phyloP scores from a whole-genome alignment of 2,888 invertebrate genomes.

The Spilosoma lubricipeda region DNA sequence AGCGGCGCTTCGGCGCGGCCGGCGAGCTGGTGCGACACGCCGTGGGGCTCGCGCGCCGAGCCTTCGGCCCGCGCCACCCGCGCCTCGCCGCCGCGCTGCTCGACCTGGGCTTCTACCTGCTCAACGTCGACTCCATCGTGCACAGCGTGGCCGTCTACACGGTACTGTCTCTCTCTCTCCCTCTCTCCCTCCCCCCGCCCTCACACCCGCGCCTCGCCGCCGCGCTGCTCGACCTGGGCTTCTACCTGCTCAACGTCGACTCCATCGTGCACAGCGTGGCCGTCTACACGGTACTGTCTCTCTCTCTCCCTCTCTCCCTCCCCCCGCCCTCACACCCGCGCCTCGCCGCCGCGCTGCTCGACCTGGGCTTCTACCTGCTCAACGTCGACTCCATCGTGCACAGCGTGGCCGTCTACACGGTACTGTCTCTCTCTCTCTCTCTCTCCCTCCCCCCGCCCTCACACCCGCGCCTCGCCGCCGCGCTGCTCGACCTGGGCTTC shows the following conservation, averaged over 20 bases:
- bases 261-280: slow-evolving; percentile 93
- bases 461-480: slow-evolving; percentile 93
- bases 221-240: slow-evolving; percentile 95
- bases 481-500: slow-evolving; percentile 91
- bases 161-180: slow-evolving; percentile 69
- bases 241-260: slow-evolving; percentile 96
- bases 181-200: too few species aligned
- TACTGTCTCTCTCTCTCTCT: slow-evolving; percentile 52
- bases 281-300: slow-evolving; percentile 89
- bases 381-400: slow-evolving; percentile 95
- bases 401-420: slow-evolving; percentile 94
- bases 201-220: slow-evolving; percentile 93
- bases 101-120: slow-evolving; percentile 96
- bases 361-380: slow-evolving; percentile 92
- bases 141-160: slow-evolving; percentile 95
- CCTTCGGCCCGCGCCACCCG: slow-evolving; percentile 90
- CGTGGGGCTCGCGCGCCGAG: slow-evolving; percentile 88
- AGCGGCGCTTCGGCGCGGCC: slow-evolving; percentile 93
- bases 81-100: slow-evolving; percentile 94
- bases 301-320: too few species aligned
- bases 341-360: slow-evolving; percentile 93
- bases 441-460: slow-evolving; percentile 79
- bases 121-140: slow-evolving; percentile 94
- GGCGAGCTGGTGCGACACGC: slow-evolving; percentile 94
- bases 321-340: slow-evolving; percentile 90